Evolutionary conservation across 2,113 vertebrate genomes (phyloP).

Genomic region (Calidris pugnax): DNA sequence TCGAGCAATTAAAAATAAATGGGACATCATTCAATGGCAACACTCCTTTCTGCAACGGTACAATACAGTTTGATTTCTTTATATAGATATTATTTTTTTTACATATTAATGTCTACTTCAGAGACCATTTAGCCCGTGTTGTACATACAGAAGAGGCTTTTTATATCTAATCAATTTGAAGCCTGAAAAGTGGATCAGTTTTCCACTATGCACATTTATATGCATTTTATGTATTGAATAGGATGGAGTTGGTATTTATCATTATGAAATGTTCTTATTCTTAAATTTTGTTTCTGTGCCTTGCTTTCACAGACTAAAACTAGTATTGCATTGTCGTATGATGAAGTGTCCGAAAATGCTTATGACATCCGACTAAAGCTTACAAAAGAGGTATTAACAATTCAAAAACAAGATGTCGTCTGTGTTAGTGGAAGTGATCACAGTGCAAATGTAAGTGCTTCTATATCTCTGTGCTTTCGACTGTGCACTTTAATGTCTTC

Average conservation of each 20-base stretch:
- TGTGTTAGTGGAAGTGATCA: constrained; percentile 80
- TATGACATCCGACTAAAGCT: constrained; percentile 89
- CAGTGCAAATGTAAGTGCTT: constrained; percentile 89
- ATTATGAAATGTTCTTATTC: background rate
- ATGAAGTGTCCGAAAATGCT: constrained; percentile 83
- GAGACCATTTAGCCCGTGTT: background rate
- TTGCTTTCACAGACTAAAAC: constrained; percentile 85
- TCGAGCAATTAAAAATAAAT: background rate
- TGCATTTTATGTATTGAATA: background rate
- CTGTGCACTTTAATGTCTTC: background rate
- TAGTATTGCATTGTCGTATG: constrained; percentile 85
- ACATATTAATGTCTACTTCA: background rate
- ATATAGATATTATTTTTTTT: background rate
- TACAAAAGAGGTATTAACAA: constrained; percentile 85
- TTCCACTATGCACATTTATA: background rate
- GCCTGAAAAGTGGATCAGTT: background rate
- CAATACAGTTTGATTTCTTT: background rate
- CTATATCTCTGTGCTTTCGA: constrained; percentile 19
- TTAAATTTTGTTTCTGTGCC: background rate
- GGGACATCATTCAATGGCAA: background rate
- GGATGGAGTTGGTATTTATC: background rate
- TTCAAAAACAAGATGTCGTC: constrained; percentile 93
- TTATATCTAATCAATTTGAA: background rate
- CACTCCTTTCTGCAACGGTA: background rate
- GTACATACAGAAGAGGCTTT: background rate